A percentile compares a stretch with the other conserved stretches of the same genome.
phyloP scores from a whole-genome alignment of 2,888 invertebrate genomes.

The Iphiclides podalirius region DNA sequence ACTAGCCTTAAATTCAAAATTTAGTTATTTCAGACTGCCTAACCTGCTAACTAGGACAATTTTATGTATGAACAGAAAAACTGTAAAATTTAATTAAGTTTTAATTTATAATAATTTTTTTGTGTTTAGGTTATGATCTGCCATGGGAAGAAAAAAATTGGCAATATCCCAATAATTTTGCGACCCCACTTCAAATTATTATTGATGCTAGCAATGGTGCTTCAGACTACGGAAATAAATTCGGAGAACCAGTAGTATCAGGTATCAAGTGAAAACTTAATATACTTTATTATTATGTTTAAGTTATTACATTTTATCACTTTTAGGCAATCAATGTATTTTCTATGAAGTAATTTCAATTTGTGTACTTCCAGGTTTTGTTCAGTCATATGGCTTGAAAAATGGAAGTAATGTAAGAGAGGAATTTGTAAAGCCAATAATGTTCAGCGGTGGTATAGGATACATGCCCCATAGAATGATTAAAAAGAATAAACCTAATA shows the following conservation, averaged over 20 bases:
- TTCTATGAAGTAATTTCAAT: neutral
- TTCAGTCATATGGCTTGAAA: slow-evolving; percentile 91
- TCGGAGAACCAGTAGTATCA: slow-evolving; percentile 95
- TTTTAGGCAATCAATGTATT: too few species aligned
- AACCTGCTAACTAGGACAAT: too few species aligned
- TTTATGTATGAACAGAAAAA: too few species aligned
- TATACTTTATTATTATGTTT: slow-evolving; percentile 7
- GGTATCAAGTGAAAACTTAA: slow-evolving; percentile 38
- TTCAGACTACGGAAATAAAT: slow-evolving; percentile 99
- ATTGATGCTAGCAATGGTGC: slow-evolving; percentile 99
- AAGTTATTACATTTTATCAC: neutral
- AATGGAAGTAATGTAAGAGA: slow-evolving; percentile 84
- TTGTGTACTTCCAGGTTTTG: slow-evolving; percentile 86
- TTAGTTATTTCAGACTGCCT: too few species aligned
- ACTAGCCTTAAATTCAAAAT: too few species aligned
- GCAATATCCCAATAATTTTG: slow-evolving; percentile 93
- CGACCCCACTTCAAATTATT: slow-evolving; percentile 91
- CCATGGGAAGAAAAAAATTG: slow-evolving; percentile 91
- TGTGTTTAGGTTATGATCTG: slow-evolving; percentile 83
- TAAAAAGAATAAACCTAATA: slow-evolving; percentile 86
- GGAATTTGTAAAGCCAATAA: slow-evolving; percentile 98
- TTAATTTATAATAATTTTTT: neutral
- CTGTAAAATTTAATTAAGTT: neutral
- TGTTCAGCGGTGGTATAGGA: slow-evolving; percentile 98
- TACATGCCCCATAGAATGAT: slow-evolving; percentile 92